phyloP scores from a whole-genome alignment of 2,113 vertebrate genomes.

The Candoia aspera region DNA sequence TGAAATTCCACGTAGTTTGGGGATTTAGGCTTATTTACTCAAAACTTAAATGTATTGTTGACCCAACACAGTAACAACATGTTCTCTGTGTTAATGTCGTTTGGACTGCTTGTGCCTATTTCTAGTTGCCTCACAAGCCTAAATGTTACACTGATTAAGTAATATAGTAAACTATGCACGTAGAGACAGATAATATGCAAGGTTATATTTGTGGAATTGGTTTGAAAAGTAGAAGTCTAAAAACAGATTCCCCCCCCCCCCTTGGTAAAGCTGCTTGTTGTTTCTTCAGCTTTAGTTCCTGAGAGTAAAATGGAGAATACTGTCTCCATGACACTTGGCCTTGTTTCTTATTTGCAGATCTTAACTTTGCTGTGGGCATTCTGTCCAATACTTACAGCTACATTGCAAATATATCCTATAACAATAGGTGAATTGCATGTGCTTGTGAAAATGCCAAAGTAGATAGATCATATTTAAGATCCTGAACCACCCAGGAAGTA shows the following conservation, averaged over 20 bases:
- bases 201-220: neutral
- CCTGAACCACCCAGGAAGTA: neutral
- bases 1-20: conserved; percentile 23
- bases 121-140: accelerated
- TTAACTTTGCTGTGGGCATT: neutral
- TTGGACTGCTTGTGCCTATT: accelerated
- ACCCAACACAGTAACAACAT: accelerated
- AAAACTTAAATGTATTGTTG: conserved; percentile 22
- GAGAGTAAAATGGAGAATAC: neutral
- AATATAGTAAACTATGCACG: neutral
- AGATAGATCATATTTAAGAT: neutral
- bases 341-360: neutral
- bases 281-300: neutral
- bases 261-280: neutral
- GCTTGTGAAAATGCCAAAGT: neutral
- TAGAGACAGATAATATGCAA: neutral
- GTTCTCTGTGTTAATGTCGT: neutral
- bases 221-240: neutral
- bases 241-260: neutral
- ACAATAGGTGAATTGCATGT: neutral
- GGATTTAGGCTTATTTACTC: neutral
- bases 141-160: neutral
- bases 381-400: neutral
- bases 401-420: neutral
- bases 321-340: neutral